phyloP scores from a whole-genome alignment of 2,113 vertebrate genomes.

The Salvelinus alpinus region DNA sequence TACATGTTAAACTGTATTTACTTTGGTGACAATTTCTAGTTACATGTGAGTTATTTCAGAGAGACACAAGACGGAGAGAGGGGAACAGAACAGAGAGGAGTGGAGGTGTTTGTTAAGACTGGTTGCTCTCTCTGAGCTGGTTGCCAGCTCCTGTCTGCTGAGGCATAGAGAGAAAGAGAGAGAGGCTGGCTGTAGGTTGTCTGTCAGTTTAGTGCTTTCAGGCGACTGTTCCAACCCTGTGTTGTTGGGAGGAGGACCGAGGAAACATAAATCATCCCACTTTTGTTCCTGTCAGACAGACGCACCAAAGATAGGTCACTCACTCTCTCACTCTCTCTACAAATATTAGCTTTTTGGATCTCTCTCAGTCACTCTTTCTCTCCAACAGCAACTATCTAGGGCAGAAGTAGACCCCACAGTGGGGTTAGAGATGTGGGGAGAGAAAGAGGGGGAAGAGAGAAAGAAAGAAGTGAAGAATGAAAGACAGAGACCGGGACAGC shows the following conservation, averaged over 20 bases:
- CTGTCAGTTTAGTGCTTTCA: slow-evolving; percentile 3
- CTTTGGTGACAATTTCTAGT: too few relatives aligned
- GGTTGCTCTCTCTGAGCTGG: too few relatives aligned
- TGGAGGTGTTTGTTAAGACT: not conserved
- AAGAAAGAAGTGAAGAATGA: slow-evolving; percentile 2
- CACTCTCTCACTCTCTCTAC: slow-evolving; percentile 17
- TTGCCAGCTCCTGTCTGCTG: not conserved
- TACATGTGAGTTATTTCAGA: too few relatives aligned
- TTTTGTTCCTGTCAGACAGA: slow-evolving; percentile 39
- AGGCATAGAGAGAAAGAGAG: not conserved
- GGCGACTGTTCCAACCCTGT: slow-evolving; percentile 18
- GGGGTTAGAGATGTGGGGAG: not conserved
- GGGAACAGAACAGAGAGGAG: not conserved
- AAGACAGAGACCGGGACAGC: not conserved
- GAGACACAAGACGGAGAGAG: not conserved
- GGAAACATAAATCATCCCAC: slow-evolving; percentile 61
- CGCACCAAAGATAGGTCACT: slow-evolving; percentile 39
- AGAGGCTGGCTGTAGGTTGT: slow-evolving; percentile 31
- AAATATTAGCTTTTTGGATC: not conserved
- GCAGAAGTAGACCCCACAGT: slow-evolving; percentile 1
- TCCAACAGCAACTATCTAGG: not conserved
- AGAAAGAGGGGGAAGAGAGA: too few relatives aligned
- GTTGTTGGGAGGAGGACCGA: slow-evolving; percentile 12
- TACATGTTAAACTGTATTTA: too few relatives aligned
- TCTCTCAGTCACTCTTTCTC: not conserved